Base-by-base conservation (phyloP, 92 coral and sea anemone genomes). In the Pocillopora grandis region DNA sequence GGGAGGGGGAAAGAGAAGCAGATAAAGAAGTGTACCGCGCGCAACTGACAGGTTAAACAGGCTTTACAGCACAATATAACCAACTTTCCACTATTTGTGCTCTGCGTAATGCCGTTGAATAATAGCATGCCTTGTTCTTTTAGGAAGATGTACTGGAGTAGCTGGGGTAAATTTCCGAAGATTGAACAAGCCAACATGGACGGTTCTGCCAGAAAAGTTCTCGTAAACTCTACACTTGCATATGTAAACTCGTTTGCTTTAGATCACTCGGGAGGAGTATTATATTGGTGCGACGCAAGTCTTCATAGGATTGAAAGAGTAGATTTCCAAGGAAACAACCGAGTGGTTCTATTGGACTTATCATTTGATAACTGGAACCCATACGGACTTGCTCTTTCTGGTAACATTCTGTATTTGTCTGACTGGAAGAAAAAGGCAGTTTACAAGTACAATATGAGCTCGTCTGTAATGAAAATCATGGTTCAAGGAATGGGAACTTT, bases 161-260 rank as follows among this genome's bases (percentile, higher is more conserved):
- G 82, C 65, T 23, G 27, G 27, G 89, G 89, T 17, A 58, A 35
- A 7, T 58, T 42, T n/a, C 86, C 88, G 1, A 87, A 57, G 80
- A 87, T 90, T 19, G 88, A 87, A 68, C 62, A 80, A 23, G 81
- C 93, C 13, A 73, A 83, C 65, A 90, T 90, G 93, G 93, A 87
- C 58, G 93, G 90, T 2, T 62, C 80, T n/a, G 65, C 75, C 27
- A 68, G 85, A 18, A 76, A 64, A 72, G 49, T 61, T 14, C 62
- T 90, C 59, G 55, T 59, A 12, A 71, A 59, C 35, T 65, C 66
- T 19, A 78, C 69, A 10, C 67, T 87, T 66, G 78, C 76, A 3
- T 75, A 75, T 10, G 84, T 81, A 0, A 65, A 71, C 31, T 84
- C 86, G 20, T 76, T 90, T 42, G 70, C 83, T 37, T 33, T 90